Base-by-base conservation (phyloP, 2,888 invertebrate species). In the Parelbella ahira region DNA sequence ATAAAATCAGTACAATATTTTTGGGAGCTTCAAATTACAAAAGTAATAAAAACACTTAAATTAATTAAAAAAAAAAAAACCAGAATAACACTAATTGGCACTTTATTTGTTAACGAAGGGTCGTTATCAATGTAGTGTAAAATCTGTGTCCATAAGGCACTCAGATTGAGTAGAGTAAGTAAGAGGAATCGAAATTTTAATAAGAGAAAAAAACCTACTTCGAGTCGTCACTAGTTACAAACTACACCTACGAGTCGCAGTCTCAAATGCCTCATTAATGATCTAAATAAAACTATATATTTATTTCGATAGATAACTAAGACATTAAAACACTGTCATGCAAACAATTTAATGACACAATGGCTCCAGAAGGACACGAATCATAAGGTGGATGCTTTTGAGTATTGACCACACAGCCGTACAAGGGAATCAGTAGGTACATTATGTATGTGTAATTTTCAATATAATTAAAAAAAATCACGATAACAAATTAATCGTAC, bases 51-150 rank as follows among this genome's bases (percentile, higher is more conserved):
- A 29, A 30, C 15, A 29, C 37, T 37, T 23, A 28, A 27, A 28
- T n/a, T 30, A 29, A 5, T 2, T 38, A 7, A 7, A 27, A 23
- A 30, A n/a, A n/a, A n/a, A n/a, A n/a, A n/a, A n/a, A n/a, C n/a
- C n/a, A n/a, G n/a, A 18, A 27, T 30, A 29, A 37, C 11, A 24
- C 23, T 41, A 45, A 42, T 48, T 48, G 48, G 48, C 48, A 48
- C 48, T n/a, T 34, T 29, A 2, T 21, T 28, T 21, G 21, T n/a
- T n/a, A 8, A 45, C 34, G n/a, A 23, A 12, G 7, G 20, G 28
- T 29, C 28, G 36, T 33, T 32, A 18, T 23, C 29, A 15, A 29
- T 15, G 33, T 13, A 12, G 12, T 13, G 27, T 25, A 20, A 11
- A 1, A 9, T 12, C n/a, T n/a, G n/a, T n/a, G n/a, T n/a, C n/a